Evolutionary conservation across 2,888 invertebrate genomes (phyloP).

Genomic region (Cybosia mesomella): DNA sequence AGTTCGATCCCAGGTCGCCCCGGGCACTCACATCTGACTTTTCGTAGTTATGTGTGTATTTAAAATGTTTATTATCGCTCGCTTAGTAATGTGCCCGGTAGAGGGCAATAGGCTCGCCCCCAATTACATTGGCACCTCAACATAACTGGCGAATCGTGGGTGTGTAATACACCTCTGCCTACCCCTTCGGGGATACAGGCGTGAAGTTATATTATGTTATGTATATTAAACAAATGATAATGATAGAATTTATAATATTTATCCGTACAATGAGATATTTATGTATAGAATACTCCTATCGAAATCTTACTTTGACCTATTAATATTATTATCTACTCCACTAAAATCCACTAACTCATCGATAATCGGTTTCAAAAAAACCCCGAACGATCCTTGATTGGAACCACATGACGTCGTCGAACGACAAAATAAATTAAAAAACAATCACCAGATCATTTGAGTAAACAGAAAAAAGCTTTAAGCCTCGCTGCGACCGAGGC

Average conservation of each 20-base stretch:
- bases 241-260: not conserved
- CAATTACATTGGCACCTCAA: too few relatives aligned
- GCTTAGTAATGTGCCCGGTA: too few relatives aligned
- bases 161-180: too few relatives aligned
- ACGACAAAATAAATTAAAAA: constrained; percentile 85
- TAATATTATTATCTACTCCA: not conserved
- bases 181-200: too few relatives aligned
- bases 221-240: too few relatives aligned
- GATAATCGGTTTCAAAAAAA: constrained; percentile 67
- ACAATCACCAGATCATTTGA: constrained; percentile 86
- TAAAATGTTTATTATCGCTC: too few relatives aligned
- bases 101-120: too few relatives aligned
- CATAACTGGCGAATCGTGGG: too few relatives aligned
- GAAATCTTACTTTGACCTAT: not conserved
- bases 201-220: too few relatives aligned
- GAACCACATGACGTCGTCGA: constrained; percentile 83
- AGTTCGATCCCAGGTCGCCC: too few relatives aligned
- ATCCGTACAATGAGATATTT: not conserved
- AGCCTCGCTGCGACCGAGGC: constrained; percentile 76
- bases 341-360: constrained; percentile 45
- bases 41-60: too few relatives aligned
- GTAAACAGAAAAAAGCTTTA: constrained; percentile 82
- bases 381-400: constrained; percentile 75
- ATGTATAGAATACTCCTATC: not conserved
- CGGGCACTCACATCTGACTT: too few relatives aligned